Evolutionary conservation across 2,888 invertebrate species (phyloP), one percentile per base, ranked within the genome.

Genomic region (Holacanthella duospinosa): DNA sequence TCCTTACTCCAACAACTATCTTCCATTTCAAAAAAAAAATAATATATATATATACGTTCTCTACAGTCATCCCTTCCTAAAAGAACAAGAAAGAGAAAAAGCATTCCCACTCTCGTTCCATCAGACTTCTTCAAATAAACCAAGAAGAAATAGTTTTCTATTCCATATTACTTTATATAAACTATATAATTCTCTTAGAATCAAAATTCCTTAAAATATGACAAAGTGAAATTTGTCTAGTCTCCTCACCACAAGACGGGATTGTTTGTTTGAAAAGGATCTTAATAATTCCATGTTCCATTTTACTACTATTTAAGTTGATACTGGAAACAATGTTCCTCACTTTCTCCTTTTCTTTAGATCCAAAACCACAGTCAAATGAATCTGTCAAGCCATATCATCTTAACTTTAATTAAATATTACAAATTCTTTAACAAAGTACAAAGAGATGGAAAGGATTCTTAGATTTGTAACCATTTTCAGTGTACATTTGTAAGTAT

Each of bases 391-490:
- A 21, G 48, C 6, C 4, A 16, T 21, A 48, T 48, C 48, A 48
- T 48, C 48, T n/a, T n/a, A n/a, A n/a, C n/a, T 48, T 48, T 48
- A 48, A 48, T 48, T 48, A 48, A 48, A 48, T 48, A 48, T 48
- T 48, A 48, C 19, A 48, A 48, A 48, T 48, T 48, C 48, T 48
- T 48, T 4, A 48, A n/a, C n/a, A n/a, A n/a, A n/a, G n/a, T n/a
- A n/a, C n/a, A n/a, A n/a, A n/a, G n/a, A n/a, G n/a, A n/a, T n/a
- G n/a, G n/a, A n/a, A n/a, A n/a, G n/a, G n/a, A n/a, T n/a, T n/a
- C n/a, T n/a, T n/a, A n/a, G n/a, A n/a, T n/a, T n/a, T n/a, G n/a
- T n/a, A n/a, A n/a, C n/a, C n/a, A n/a, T n/a, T n/a, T n/a, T n/a
- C n/a, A n/a, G n/a, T n/a, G n/a, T n/a, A n/a, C n/a, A n/a, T n/a